Conservation (phyloP, 1,140 invertebrate species). For the Chrysopa pallens region DNA sequence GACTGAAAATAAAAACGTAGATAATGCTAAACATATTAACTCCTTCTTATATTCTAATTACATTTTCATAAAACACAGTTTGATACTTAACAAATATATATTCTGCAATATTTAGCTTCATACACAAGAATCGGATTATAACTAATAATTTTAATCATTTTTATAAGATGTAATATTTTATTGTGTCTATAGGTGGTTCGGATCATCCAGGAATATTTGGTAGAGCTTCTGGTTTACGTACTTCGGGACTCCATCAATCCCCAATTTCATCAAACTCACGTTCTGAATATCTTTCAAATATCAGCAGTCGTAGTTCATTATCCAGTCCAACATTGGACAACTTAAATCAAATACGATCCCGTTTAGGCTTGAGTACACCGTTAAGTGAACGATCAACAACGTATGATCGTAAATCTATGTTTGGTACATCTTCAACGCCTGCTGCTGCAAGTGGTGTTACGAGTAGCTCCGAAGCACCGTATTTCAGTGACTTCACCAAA, state of each 20-base stretch:
- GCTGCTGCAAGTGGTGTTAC: conserved; percentile 1
- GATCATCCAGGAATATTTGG: no score
- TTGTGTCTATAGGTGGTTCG: no score
- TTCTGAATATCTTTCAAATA: neutral
- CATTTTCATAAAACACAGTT: no score
- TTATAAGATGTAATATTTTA: no score
- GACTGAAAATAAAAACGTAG: no score
- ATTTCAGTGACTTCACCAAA: conserved; percentile 43
- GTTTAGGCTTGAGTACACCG: conserved; percentile 19
- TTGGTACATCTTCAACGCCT: neutral
- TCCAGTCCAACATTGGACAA: conserved; percentile 21
- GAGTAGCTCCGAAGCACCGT: conserved; percentile 34
- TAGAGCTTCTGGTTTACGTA: no score
- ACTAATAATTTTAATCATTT: no score
- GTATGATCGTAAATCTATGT: conserved; percentile 20
- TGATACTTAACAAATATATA: no score
- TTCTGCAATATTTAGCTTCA: no score
- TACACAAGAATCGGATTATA: no score
- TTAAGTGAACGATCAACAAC: conserved; percentile 12
- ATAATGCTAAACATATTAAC: no score
- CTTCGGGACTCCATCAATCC: neutral
- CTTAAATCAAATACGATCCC: conserved; percentile 30
- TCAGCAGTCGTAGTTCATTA: neutral
- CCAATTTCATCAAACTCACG: neutral
- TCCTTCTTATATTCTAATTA: no score